Base-by-base conservation (phyloP, 2,888 invertebrate genomes). In the Bellardia pandia region DNA sequence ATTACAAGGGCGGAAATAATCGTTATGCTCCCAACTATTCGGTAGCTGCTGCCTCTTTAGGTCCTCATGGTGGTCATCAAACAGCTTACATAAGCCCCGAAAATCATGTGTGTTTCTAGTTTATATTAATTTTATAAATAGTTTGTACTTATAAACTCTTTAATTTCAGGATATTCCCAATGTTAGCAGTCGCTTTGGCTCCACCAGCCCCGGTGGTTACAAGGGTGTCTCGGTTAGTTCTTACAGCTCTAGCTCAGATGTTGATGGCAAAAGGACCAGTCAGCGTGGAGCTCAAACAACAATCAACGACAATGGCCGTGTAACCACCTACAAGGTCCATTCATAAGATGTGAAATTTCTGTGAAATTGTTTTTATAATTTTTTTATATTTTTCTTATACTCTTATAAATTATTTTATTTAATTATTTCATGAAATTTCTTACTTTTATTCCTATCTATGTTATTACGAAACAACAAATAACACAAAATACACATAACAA, bases 301-400 rank as follows among this genome's bases (percentile, higher is more conserved):
- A 0, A 94, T 97, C 76, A 96, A 97, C 91, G 95, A 97, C 90
- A 96, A 97, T 91, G 97, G 97, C 87, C 96, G 95, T 91, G 91
- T 97, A 60, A 95, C 95, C 78, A 94, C 94, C 68, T 96, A 96
- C 80, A 90, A 90, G 56, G 91, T 91, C 58, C 90, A 92, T 79
- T 92, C 92, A n/a, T 93, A 93, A 90, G 51, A 8, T 76, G 42
- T 69, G 56, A 0, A 53, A 68, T 68, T 51, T 51, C 16, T n/a
- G 13, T 53, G 23, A 45, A 53, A 68, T 53, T 53, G 16, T 71
- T 72, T 66, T 68, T 11, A 23, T 56, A 48, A 33, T 13, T 33
- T 53, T 64, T 60, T 53, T n/a, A 23, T 30, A 33, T 53, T 37
- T 76, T 33, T 14, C 16, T 53, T 56, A 71, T 23, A 42, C 14